These are phyloP conservation scores for Drosophila biarmipes DNA, from an alignment of 1,140 invertebrate genomes.

Conservation along the genomic window DNA sequence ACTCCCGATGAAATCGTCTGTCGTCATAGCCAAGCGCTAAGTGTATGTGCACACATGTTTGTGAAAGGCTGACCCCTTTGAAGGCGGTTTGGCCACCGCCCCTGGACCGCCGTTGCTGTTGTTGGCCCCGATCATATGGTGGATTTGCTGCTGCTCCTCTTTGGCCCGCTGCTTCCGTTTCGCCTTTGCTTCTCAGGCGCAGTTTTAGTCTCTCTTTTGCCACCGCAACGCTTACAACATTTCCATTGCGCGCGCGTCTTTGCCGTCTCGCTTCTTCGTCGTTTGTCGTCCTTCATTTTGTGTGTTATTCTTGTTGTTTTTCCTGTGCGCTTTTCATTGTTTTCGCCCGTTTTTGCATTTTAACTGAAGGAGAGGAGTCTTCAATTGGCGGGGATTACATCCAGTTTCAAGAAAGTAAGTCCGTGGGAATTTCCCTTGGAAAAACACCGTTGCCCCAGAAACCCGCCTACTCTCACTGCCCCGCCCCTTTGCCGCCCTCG, in stretches of 20 bases:
- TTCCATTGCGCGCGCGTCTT: conserved; percentile 72
- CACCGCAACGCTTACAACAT: conserved; percentile 62
- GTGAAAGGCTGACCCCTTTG: conserved; percentile 4
- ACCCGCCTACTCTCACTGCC: conserved; percentile 31
- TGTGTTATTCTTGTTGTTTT: conserved; percentile 39
- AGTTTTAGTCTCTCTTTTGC: conserved; percentile 59
- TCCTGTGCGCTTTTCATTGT: conserved; percentile 25
- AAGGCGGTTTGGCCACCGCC: conserved; percentile 9
- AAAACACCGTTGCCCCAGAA: conserved; percentile 21
- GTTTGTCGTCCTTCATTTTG: conserved; percentile 32
- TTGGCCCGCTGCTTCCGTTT: conserved; percentile 22
- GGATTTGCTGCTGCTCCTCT: conserved; percentile 25
- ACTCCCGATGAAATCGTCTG: too few relatives aligned
- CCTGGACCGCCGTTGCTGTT: conserved; percentile 4
- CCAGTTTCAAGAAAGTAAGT: conserved; percentile 30
- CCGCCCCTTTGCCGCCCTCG: neutral
- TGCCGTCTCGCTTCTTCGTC: conserved; percentile 16
- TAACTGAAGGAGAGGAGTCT: conserved; percentile 30
- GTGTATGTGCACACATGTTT: neutral
- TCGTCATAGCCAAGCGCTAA: too few relatives aligned
- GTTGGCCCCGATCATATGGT: conserved; percentile 59
- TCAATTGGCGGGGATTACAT: conserved; percentile 1
- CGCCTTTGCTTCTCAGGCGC: conserved; percentile 10
- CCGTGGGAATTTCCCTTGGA: neutral
- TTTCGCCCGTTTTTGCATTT: conserved; percentile 42